Conservation (phyloP, 2,888 invertebrate species). For the Lucinisca nassula region DNA sequence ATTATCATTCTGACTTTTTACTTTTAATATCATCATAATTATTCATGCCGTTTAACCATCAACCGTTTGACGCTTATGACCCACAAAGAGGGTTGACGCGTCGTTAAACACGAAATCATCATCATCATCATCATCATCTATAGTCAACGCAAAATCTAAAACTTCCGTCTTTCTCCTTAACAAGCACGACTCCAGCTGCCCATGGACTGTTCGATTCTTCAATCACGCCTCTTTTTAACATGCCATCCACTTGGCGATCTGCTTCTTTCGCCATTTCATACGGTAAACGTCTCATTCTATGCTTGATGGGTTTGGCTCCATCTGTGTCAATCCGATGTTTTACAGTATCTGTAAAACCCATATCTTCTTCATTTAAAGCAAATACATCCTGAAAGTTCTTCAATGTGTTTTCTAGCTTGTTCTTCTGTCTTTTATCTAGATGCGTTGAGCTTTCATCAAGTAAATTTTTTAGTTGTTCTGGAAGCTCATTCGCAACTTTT, state of each 20-base stretch:
- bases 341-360: slow-evolving; percentile 27
- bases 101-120: too few species aligned
- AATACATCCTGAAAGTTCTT: background rate
- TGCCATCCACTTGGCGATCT: slow-evolving; percentile 25
- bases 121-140: too few species aligned
- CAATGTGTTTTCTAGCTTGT: background rate
- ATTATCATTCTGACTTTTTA: too few species aligned
- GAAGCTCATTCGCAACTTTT: background rate
- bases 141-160: slow-evolving; percentile 15
- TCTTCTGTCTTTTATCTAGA: background rate
- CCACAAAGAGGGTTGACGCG: too few species aligned
- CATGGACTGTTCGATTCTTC: slow-evolving; percentile 27
- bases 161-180: slow-evolving; percentile 13
- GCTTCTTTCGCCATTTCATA: slow-evolving; percentile 15
- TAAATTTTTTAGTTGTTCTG: background rate
- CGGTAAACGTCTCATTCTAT: slow-evolving; percentile 25
- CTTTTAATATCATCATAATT: too few species aligned
- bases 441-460: background rate
- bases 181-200: slow-evolving; percentile 21
- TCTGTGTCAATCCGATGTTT: slow-evolving; percentile 45
- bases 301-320: slow-evolving; percentile 16
- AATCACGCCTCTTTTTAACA: slow-evolving; percentile 28
- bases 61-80: too few species aligned
- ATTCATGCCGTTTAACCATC: too few species aligned
- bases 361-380: slow-evolving; percentile 11